Percentiles rank a stretch among this genome's conserved stretches.
Evolutionary conservation across 2,888 invertebrate genomes (phyloP).

Genomic region (Oscheius onirici): DNA sequence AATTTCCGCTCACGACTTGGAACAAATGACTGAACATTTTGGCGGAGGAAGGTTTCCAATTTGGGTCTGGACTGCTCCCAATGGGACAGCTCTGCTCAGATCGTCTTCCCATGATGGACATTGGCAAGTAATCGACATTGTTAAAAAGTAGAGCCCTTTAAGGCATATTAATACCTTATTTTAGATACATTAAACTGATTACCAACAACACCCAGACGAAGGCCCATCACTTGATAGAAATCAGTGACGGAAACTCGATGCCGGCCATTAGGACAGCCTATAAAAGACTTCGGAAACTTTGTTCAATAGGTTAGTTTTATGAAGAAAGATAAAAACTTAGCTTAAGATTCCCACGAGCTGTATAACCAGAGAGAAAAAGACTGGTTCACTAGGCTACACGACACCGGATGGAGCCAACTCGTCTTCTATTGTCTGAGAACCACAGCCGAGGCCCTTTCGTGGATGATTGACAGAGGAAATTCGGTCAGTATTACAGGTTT

Average conservation of each 20-base stretch:
- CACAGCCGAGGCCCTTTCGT: constrained; percentile 39
- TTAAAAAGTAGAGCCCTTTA: background rate
- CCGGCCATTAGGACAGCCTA: constrained; percentile 6
- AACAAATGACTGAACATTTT: constrained; percentile 38
- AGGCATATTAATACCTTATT: background rate
- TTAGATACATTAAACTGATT: background rate
- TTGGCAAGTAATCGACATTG: background rate
- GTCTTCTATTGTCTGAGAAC: constrained; percentile 73
- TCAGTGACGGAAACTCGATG: background rate
- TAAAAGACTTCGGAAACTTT: constrained; percentile 34
- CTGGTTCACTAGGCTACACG: constrained; percentile 73
- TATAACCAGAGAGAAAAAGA: constrained; percentile 73
- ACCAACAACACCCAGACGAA: background rate
- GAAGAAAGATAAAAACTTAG: background rate
- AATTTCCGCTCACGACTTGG: constrained; percentile 37
- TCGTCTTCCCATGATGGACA: constrained; percentile 29
- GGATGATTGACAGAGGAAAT: constrained; percentile 43
- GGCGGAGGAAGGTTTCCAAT: constrained; percentile 47
- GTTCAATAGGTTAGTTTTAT: constrained; percentile 27
- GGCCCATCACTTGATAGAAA: background rate
- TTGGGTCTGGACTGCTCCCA: constrained; percentile 39
- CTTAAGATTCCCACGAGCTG: constrained; percentile 68
- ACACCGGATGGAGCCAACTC: constrained; percentile 85
- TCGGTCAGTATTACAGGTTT: constrained; percentile 39
- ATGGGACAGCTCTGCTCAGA: constrained; percentile 34